Evolutionary conservation across 2,797 vertebrate genomes (phyloP).

Genomic region (Pagetopsis macropterus): DNA sequence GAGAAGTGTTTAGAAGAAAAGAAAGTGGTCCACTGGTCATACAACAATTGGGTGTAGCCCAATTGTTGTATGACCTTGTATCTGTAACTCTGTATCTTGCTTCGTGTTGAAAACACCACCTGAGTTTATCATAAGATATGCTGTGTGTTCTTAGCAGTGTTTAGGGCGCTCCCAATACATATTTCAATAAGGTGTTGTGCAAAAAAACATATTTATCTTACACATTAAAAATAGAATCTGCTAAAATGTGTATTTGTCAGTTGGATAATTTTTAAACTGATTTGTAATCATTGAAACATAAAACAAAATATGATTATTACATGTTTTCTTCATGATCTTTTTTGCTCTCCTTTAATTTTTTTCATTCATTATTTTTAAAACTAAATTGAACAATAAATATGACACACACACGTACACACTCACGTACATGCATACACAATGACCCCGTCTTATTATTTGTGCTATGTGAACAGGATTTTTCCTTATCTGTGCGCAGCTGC

Average conservation of each 20-base stretch:
- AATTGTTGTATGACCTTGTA: conserved; percentile 1
- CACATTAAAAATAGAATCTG: neutral
- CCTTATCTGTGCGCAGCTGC: conserved; percentile 81
- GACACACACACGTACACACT: conserved; percentile 22
- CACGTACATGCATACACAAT: conserved; percentile 39
- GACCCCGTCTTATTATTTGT: conserved; percentile 61
- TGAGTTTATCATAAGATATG: conserved; percentile 22
- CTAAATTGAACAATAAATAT: conserved; percentile 22
- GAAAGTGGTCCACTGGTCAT: conserved; percentile 47
- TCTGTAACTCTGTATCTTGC: conserved; percentile 22
- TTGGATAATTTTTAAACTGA: conserved; percentile 14
- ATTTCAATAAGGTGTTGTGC: neutral
- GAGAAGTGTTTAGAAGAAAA: conserved; percentile 44
- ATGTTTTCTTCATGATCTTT: neutral
- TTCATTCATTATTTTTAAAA: conserved; percentile 12
- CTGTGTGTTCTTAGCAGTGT: conserved; percentile 29
- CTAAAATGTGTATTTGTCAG: neutral
- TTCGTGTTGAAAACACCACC: conserved; percentile 33
- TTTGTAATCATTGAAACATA: neutral
- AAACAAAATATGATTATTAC: neutral
- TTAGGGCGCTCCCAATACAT: conserved; percentile 23
- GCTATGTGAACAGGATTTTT: conserved; percentile 70
- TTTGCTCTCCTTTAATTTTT: conserved; percentile 12
- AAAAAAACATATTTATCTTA: conserved; percentile 14
- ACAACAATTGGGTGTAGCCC: conserved; percentile 25